Conservation (phyloP, 2,888 invertebrate genomes). For the Lucinisca nassula region DNA sequence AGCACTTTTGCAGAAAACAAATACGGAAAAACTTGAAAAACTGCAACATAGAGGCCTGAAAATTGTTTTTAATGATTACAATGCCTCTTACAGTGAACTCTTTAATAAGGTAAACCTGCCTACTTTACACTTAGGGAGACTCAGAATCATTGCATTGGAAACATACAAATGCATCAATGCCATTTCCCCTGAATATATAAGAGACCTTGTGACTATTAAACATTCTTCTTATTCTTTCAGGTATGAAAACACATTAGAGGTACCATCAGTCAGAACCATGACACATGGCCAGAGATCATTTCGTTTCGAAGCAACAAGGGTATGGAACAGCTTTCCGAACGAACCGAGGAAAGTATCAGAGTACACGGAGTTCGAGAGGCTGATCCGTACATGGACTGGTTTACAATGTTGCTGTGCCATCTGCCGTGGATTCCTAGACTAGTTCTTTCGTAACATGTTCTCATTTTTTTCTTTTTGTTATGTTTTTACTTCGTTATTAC, state of each 20-base stretch:
- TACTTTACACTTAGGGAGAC: background rate
- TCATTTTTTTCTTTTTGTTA: too few relatives aligned
- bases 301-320: slow-evolving; percentile 27
- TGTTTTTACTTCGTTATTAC: too few relatives aligned
- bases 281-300: slow-evolving; percentile 27
- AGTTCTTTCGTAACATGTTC: too few relatives aligned
- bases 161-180: slow-evolving; percentile 3
- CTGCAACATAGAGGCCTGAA: slow-evolving; percentile 15
- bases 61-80: slow-evolving; percentile 3
- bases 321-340: slow-evolving; percentile 41
- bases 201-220: background rate
- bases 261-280: slow-evolving; percentile 14
- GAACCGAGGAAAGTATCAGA: background rate
- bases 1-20: slow-evolving; percentile 12
- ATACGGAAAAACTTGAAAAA: slow-evolving; percentile 16
- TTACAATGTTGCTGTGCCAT: too few relatives aligned
- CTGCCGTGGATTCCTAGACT: too few relatives aligned
- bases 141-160: background rate
- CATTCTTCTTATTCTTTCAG: slow-evolving; percentile 22
- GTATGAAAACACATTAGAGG: background rate
- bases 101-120: background rate
- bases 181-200: slow-evolving; percentile 8
- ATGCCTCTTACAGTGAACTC: background rate
- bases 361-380: slow-evolving; percentile 10
- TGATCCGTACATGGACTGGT: slow-evolving; percentile 26